A percentile compares a stretch with the other conserved stretches of the same genome.
phyloP scores from a whole-genome alignment of 2,113 vertebrate genomes.

The Notechis scutatus region DNA sequence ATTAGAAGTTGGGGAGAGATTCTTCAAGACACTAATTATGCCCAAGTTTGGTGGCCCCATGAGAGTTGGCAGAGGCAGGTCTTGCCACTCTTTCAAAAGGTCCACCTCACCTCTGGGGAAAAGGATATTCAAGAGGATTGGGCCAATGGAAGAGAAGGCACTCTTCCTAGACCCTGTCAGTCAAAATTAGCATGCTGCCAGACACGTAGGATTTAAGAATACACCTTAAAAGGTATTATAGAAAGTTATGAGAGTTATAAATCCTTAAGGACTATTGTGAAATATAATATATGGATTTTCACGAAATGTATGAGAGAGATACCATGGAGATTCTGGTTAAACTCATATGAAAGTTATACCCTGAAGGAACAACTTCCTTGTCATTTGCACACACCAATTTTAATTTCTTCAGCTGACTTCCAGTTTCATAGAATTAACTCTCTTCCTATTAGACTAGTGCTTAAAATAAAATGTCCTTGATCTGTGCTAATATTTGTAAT shows the following conservation, averaged over 20 bases:
- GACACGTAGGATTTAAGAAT: constrained; percentile 10
- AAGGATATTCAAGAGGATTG: background rate
- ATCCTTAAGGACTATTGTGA: background rate
- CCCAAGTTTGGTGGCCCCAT: background rate
- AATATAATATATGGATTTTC: background rate
- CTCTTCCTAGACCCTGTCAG: background rate
- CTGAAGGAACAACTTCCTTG: constrained; percentile 17
- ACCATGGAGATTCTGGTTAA: constrained; percentile 16
- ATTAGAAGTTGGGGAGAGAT: background rate
- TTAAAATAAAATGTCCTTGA: constrained; percentile 60
- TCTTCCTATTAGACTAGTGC: constrained; percentile 53
- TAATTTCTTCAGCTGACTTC: constrained; percentile 46
- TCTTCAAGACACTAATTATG: background rate
- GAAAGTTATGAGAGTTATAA: constrained; percentile 13
- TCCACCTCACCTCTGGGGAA: background rate
- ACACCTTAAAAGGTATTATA: background rate
- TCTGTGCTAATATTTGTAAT: constrained; percentile 59
- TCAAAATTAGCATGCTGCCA: background rate
- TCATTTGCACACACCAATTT: constrained; percentile 40
- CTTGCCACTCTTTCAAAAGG: background rate
- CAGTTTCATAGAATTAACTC: constrained; percentile 51
- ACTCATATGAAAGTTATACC: background rate
- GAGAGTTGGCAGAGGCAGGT: background rate
- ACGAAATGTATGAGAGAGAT: background rate
- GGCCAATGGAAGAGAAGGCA: background rate